Conservation (phyloP, 2,113 vertebrate genomes). For the Mystacornis crossleyi region DNA sequence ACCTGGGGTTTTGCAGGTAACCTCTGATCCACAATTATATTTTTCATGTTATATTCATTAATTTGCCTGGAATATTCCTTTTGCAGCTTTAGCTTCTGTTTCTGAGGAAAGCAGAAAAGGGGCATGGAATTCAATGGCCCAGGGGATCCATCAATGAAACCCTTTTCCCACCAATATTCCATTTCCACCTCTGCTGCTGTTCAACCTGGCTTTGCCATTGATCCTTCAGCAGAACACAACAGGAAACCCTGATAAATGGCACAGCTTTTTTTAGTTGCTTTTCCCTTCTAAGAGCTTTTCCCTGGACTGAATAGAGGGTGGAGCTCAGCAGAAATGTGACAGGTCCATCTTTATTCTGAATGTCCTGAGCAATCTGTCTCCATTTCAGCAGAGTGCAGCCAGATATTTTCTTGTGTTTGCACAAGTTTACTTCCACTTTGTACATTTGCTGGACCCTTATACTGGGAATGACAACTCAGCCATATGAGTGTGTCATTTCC, state of each 20-base stretch:
- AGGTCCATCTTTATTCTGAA: neutral
- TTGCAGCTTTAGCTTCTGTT: slow-evolving; percentile 83
- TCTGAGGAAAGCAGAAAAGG: slow-evolving; percentile 70
- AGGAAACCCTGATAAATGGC: neutral
- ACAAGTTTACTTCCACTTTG: slow-evolving; percentile 37
- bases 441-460: slow-evolving; percentile 29
- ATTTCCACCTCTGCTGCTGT: neutral
- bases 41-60: slow-evolving; percentile 84
- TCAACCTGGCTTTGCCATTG: neutral
- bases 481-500: neutral
- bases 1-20: slow-evolving; percentile 61
- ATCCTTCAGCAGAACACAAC: neutral
- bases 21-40: slow-evolving; percentile 54
- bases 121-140: neutral
- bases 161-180: neutral
- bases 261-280: neutral
- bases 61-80: slow-evolving; percentile 87
- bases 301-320: fast-evolving
- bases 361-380: neutral
- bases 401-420: slow-evolving; percentile 27
- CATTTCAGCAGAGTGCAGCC: neutral
- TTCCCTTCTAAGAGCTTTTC: slow-evolving; percentile 14
- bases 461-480: slow-evolving; percentile 41
- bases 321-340: neutral
- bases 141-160: neutral